phyloP scores from a whole-genome alignment of 2,113 vertebrate species.

The Megaceryle torquata region DNA sequence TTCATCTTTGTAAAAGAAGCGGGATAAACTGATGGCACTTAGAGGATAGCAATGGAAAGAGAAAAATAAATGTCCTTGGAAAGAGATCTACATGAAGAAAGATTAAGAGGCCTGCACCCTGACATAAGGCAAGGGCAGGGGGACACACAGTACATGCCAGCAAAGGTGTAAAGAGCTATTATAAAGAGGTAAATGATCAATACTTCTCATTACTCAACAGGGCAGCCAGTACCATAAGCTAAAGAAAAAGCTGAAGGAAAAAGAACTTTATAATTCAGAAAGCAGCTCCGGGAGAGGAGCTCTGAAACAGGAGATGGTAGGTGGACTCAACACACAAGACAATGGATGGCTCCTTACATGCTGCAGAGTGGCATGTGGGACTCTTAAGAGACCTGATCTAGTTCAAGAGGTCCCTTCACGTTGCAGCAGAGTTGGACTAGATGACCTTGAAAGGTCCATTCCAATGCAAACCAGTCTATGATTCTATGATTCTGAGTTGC shows the following conservation, averaged over 20 bases:
- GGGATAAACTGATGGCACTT: not conserved
- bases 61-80: not conserved
- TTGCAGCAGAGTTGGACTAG: not conserved
- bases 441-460: not conserved
- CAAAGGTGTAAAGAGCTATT: not conserved
- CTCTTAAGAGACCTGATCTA: not conserved
- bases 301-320: not conserved
- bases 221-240: not conserved
- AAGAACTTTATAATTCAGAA: not conserved
- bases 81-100: not conserved
- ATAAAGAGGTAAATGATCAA: not conserved
- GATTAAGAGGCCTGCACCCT: not conserved
- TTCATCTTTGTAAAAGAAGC: not conserved
- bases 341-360: not conserved
- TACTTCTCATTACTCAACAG: not conserved
- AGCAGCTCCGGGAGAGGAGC: not conserved
- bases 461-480: not conserved
- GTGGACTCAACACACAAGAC: not conserved
- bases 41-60: not conserved
- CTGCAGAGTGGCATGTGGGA: not conserved
- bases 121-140: not conserved
- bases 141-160: not conserved
- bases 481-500: not conserved
- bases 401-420: not conserved
- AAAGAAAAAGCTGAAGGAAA: not conserved